Evolutionary conservation across 1,140 invertebrate genomes (phyloP).

Genomic region (Onthophagus taurus): DNA sequence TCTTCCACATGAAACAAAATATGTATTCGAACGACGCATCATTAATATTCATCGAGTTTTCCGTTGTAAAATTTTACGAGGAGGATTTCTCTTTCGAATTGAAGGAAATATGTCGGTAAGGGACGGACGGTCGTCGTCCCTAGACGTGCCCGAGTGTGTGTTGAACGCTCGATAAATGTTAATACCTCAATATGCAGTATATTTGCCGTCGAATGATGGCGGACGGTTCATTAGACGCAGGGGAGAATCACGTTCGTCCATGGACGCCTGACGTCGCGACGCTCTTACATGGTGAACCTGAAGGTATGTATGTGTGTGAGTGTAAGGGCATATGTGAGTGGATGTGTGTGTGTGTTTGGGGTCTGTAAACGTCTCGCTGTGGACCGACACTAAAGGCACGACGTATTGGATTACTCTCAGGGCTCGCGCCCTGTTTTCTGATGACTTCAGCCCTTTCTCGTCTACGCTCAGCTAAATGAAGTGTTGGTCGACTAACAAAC

Average conservation of each 20-base stretch:
- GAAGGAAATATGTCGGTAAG: conserved; percentile 9
- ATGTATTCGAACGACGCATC: too few relatives aligned
- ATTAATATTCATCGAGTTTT: conserved; percentile 11
- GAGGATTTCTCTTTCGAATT: conserved; percentile 9
- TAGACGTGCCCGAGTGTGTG: conserved; percentile 6
- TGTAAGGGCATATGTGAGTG: too few relatives aligned
- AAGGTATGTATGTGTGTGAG: too few relatives aligned
- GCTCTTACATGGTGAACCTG: too few relatives aligned
- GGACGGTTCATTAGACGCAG: conserved; percentile 24
- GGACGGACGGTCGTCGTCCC: background rate
- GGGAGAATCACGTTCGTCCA: too few relatives aligned
- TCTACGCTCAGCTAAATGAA: too few relatives aligned
- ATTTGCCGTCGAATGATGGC: conserved; percentile 29
- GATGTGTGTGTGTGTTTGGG: too few relatives aligned
- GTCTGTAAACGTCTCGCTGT: background rate
- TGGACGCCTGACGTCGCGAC: too few relatives aligned
- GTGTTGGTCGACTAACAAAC: too few relatives aligned
- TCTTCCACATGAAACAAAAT: too few relatives aligned
- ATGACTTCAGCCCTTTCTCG: conserved; percentile 9
- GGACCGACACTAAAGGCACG: background rate
- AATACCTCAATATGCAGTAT: conserved; percentile 37
- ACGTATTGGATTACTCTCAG: conserved; percentile 13
- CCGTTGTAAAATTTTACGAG: conserved; percentile 10
- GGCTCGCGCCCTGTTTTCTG: conserved; percentile 4
- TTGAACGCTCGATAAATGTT: conserved; percentile 32